These are phyloP conservation scores for Ophion costatus DNA, from an alignment of 2,888 invertebrate species.

Conservation along the genomic window DNA sequence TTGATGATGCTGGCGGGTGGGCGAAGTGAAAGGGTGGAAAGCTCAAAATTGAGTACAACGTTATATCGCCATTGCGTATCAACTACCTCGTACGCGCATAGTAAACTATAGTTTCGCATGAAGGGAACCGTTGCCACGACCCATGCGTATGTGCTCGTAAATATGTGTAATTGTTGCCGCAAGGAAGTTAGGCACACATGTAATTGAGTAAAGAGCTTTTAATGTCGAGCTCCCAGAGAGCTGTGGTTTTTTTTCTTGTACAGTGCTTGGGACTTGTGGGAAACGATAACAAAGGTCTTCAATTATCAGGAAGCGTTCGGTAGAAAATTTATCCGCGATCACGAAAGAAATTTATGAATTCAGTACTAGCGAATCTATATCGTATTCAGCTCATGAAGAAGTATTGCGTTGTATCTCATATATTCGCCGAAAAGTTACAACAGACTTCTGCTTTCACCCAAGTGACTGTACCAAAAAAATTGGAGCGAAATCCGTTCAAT, in stretches of 20 bases:
- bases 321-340: neutral
- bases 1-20: conserved; percentile 28
- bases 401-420: too few species aligned
- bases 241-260: neutral
- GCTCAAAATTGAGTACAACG: conserved; percentile 40
- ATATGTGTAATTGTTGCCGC: conserved; percentile 4
- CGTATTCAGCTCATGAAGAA: too few species aligned
- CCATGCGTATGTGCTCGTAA: neutral
- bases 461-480: too few species aligned
- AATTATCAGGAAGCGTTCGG: neutral
- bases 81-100: conserved; percentile 22
- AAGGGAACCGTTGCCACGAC: neutral
- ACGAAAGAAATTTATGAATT: too few species aligned
- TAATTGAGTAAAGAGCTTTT: conserved; percentile 2
- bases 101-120: conserved; percentile 8
- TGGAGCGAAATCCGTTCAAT: too few species aligned
- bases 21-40: conserved; percentile 11
- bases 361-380: too few species aligned
- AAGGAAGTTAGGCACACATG: conserved; percentile 15
- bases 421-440: too few species aligned
- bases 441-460: too few species aligned
- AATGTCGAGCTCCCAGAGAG: neutral
- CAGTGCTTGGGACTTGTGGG: neutral
- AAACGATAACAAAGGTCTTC: neutral
- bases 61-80: conserved; percentile 35